phyloP scores from a whole-genome alignment of 2,113 vertebrate genomes.

The Suncus etruscus region DNA sequence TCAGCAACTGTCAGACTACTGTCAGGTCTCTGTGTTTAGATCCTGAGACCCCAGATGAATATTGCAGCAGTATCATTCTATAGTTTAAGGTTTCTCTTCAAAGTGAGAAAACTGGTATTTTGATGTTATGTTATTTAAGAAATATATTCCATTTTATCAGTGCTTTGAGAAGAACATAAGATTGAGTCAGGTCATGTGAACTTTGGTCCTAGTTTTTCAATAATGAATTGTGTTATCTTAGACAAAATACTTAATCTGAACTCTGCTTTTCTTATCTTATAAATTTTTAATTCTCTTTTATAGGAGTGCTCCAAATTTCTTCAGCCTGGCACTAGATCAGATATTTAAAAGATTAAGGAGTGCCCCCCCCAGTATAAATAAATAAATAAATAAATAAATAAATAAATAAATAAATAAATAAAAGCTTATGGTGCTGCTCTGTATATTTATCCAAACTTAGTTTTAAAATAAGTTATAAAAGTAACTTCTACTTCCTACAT shows the following conservation, averaged over 20 bases:
- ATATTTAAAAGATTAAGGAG: not conserved
- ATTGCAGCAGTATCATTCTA: not conserved
- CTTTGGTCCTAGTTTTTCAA: constrained; percentile 28
- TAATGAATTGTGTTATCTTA: constrained; percentile 44
- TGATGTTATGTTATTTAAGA: constrained; percentile 9
- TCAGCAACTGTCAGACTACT: not conserved
- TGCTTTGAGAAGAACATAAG: constrained; percentile 31
- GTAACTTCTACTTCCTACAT: not conserved
- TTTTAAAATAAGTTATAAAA: constrained; percentile 40
- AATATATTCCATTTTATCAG: not conserved
- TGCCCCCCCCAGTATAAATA: too few relatives aligned
- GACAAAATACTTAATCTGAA: constrained; percentile 58
- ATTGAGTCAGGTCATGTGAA: not conserved
- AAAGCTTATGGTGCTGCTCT: constrained; percentile 44
- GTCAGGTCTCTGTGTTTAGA: not conserved
- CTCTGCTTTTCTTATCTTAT: constrained; percentile 37
- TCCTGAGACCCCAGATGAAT: not conserved
- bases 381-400: too few relatives aligned
- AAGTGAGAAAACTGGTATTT: constrained; percentile 36
- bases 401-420: not conserved
- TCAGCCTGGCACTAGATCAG: constrained; percentile 50
- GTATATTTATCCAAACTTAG: constrained; percentile 49
- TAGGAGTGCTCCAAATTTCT: not conserved
- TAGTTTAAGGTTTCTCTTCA: constrained; percentile 37
- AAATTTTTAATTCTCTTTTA: constrained; percentile 60